A percentile compares a stretch with the other conserved stretches of the same genome.
phyloP scores from a whole-genome alignment of 1,140 invertebrate species.

The Schlechtendalia chinensis region DNA sequence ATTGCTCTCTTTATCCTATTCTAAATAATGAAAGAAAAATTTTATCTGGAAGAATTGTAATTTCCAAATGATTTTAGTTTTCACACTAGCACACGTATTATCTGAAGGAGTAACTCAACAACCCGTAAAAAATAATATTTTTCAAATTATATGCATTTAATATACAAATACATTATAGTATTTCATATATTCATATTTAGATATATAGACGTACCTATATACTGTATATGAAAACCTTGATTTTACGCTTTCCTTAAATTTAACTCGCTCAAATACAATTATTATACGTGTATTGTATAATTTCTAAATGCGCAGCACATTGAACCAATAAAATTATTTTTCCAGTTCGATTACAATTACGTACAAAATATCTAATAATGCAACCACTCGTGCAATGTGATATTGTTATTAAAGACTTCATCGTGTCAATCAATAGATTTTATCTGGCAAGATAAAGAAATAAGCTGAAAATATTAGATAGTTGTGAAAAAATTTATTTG shows the following conservation, averaged over 20 bases:
- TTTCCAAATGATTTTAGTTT: neutral
- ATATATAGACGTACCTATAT: neutral
- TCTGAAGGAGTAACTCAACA: no score
- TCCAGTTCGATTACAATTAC: neutral
- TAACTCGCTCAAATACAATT: constrained; percentile 9
- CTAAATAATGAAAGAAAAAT: no score
- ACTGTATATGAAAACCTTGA: neutral
- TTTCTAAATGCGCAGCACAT: neutral
- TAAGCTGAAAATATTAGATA: no score
- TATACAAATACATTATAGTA: neutral
- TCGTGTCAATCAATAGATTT: no score
- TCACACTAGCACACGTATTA: no score
- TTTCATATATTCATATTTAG: neutral
- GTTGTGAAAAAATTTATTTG: no score
- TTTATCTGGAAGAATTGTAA: neutral
- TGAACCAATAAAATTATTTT: neutral
- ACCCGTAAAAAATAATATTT: neutral
- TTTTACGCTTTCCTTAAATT: constrained; percentile 25
- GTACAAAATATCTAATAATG: neutral
- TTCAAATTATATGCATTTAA: neutral
- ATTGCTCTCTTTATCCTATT: no score
- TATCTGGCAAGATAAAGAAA: no score
- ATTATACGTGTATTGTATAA: no score
- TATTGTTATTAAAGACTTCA: no score
- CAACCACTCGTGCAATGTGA: no score